A percentile compares a stretch with the other conserved stretches of the same genome.
phyloP scores from a whole-genome alignment of 2,113 vertebrate genomes.

The Catharus minimus region DNA sequence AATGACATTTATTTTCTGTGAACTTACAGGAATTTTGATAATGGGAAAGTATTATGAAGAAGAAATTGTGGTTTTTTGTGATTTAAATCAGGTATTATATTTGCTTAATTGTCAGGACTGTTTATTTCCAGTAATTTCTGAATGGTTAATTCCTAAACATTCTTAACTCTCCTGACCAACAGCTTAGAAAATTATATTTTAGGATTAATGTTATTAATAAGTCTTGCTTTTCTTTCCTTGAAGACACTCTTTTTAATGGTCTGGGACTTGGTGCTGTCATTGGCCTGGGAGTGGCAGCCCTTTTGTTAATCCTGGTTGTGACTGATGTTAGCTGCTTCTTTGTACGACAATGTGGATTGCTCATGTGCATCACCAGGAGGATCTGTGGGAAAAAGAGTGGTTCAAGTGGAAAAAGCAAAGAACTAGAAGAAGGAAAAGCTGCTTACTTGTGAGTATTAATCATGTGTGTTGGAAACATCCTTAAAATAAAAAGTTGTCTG shows the following conservation, averaged over 20 bases:
- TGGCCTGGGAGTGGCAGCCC: constrained; percentile 88
- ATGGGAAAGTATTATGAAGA: background rate
- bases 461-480: background rate
- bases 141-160: background rate
- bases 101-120: background rate
- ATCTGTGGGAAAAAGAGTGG: constrained; percentile 94
- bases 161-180: background rate
- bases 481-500: background rate
- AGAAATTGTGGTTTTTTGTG: background rate
- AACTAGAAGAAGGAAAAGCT: constrained; percentile 96
- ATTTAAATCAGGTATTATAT: background rate
- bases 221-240: constrained; percentile 40
- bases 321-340: constrained; percentile 98
- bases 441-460: constrained; percentile 92
- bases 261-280: constrained; percentile 92
- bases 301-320: constrained; percentile 91
- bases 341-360: constrained; percentile 91
- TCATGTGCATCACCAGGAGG: constrained; percentile 95
- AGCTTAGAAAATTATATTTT: background rate
- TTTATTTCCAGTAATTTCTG: background rate
- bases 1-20: background rate
- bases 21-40: background rate
- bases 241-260: constrained; percentile 96
- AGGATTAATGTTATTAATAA: background rate
- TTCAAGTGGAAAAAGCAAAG: constrained; percentile 93